Evolutionary conservation across 2,888 invertebrate species (phyloP).

Genomic region (Microctonus brassicae): DNA sequence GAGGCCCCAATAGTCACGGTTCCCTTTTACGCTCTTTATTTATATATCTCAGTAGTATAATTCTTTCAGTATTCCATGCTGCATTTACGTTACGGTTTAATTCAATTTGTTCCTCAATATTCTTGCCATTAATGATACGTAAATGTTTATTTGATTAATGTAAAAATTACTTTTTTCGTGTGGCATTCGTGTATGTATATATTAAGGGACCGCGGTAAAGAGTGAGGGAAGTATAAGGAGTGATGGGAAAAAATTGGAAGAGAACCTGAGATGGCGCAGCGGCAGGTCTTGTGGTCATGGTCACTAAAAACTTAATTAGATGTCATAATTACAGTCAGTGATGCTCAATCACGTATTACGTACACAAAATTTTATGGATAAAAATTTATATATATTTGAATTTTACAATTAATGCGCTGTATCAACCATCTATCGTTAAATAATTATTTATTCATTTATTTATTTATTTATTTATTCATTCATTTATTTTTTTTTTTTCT

Average conservation of each 20-base stretch:
- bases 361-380: background rate
- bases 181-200: background rate
- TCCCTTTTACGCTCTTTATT: background rate
- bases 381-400: background rate
- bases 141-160: conserved; percentile 7
- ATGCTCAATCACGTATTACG: conserved; percentile 50
- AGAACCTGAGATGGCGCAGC: conserved; percentile 53
- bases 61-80: background rate
- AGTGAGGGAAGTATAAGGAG: too few relatives aligned
- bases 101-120: conserved; percentile 12
- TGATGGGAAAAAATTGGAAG: conserved; percentile 20
- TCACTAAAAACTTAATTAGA: conserved; percentile 68
- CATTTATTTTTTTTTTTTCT: too few relatives aligned
- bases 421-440: background rate
- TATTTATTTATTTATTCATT: background rate
- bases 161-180: conserved; percentile 2
- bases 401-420: background rate
- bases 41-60: too few relatives aligned
- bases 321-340: conserved; percentile 68
- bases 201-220: conserved; percentile 4
- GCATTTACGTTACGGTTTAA: background rate
- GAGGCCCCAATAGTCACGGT: background rate
- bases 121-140: background rate
- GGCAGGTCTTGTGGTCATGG: conserved; percentile 55
- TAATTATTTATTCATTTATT: too few relatives aligned